Evolutionary conservation across 2,113 vertebrate genomes (phyloP), one percentile per base, ranked within the genome.

Genomic region (Labrus mixtus): DNA sequence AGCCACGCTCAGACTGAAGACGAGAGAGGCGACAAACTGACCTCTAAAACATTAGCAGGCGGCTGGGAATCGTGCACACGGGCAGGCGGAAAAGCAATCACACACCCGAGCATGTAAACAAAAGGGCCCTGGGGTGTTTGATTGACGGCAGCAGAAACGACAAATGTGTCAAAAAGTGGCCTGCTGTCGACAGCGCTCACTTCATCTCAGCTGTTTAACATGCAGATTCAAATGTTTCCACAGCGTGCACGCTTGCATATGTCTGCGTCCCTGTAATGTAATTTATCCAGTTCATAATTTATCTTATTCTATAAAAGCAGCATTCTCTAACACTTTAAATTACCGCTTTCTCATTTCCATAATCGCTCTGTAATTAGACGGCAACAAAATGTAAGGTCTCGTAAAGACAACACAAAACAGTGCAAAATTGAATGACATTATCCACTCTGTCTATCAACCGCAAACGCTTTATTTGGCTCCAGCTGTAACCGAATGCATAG

Each of bases 321-420:
- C 33, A 8, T 75, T 72, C 53, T 29, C 33, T 17, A 62, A 64
- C 57, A 60, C 41, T 55, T 63, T 25, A 56, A 79, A 78, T 57
- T 60, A 68, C 48, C 0, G 41, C 36, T 11, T 48, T 36, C 54
- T 78, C 58, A 65, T 89, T 81, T 73, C 33, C 73, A 76, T 83
- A 83, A 89, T 83, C 63, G n/a, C 41, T 39, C 50, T 59, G 50
- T 78, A 83, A 87, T 87, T 78, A 85, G 76, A 61, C 19, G 10
- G 60, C 25, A 41, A 55, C 71, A 68, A 46, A 76, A 77, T 29
- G 43, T 15, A 2, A 51, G 60, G 17, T 43, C 75, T 64, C 5
- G 16, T 41, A 6, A 43, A 0, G 58, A 55, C 76, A 79, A 70
- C 20, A 71, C 23, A 6, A n/a, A n/a, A 51, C 67, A 2, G 6